Evolutionary conservation across 53 echinoderm and acorn worm species (phyloP).

Genomic region (Astropecten irregularis): DNA sequence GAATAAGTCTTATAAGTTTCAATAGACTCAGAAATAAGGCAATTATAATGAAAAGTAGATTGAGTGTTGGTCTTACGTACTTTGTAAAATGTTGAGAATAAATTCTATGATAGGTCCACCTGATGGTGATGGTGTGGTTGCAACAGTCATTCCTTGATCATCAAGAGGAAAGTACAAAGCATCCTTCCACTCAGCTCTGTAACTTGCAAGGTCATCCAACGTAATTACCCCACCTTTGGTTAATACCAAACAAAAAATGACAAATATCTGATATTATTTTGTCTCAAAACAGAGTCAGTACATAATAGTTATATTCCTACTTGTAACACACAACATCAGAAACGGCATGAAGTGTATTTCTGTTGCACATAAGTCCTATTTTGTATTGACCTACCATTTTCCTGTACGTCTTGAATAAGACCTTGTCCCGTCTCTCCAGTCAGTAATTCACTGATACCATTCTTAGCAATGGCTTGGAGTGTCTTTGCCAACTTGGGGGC

Average conservation of each 20-base stretch:
- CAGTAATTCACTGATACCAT: conserved; percentile 50
- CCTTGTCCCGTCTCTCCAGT: conserved; percentile 38
- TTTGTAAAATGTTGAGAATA: conserved; percentile 58
- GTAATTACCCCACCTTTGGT: conserved; percentile 66
- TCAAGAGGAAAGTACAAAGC: conserved; percentile 4
- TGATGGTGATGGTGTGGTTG: conserved; percentile 49
- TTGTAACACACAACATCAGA: too few species aligned
- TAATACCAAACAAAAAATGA: background rate
- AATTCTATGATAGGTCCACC: conserved; percentile 70
- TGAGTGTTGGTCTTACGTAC: conserved; percentile 7
- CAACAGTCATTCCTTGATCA: conserved; percentile 21
- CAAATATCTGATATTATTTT: too few species aligned
- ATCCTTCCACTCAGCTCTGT: conserved; percentile 24
- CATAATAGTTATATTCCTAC: too few species aligned
- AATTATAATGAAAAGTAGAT: too few species aligned
- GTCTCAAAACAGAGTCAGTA: too few species aligned
- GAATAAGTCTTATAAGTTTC: too few species aligned
- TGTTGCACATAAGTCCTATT: too few species aligned
- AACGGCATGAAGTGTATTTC: too few species aligned
- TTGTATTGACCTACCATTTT: conserved; percentile 54
- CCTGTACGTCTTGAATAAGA: conserved; percentile 45
- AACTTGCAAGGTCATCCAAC: conserved; percentile 48
- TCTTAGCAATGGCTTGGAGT: conserved; percentile 54
- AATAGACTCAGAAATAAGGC: too few species aligned
- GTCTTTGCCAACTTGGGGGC: conserved; percentile 61